phyloP scores from a whole-genome alignment of 2,113 vertebrate genomes.

The Myxocyprinus asiaticus region DNA sequence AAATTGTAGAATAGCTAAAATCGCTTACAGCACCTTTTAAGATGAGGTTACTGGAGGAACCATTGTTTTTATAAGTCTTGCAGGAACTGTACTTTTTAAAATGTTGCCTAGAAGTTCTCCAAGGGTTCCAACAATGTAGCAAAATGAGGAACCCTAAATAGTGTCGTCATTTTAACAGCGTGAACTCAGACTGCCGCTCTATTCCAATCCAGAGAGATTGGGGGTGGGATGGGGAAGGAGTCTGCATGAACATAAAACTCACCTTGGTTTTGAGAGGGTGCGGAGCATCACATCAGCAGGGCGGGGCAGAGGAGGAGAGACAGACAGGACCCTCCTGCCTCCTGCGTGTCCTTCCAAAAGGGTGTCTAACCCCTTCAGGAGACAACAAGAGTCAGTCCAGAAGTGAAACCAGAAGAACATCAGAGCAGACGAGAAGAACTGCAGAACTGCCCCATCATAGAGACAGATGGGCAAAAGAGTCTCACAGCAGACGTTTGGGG shows the following conservation, averaged over 20 bases:
- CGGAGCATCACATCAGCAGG: slow-evolving; percentile 17
- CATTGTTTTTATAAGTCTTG: too few species aligned
- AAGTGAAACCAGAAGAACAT: neutral
- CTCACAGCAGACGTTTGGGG: neutral
- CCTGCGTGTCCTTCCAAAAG: slow-evolving; percentile 61
- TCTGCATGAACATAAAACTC: slow-evolving; percentile 58
- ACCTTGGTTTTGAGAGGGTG: slow-evolving; percentile 59
- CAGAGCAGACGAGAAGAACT: slow-evolving; percentile 57
- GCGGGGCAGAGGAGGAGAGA: slow-evolving; percentile 46
- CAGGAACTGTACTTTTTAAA: too few species aligned
- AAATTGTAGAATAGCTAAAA: too few species aligned
- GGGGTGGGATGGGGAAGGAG: slow-evolving; percentile 48
- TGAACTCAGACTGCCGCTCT: neutral
- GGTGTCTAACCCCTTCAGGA: slow-evolving; percentile 73
- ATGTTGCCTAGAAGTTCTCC: too few species aligned
- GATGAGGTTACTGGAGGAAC: too few species aligned
- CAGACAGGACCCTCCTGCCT: slow-evolving; percentile 58
- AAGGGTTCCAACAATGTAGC: too few species aligned
- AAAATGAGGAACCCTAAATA: too few species aligned
- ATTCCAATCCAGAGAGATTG: neutral
- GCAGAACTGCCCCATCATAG: slow-evolving; percentile 58
- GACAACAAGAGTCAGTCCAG: slow-evolving; percentile 75
- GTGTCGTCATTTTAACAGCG: neutral
- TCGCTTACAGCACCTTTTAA: too few species aligned
- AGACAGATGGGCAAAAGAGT: slow-evolving; percentile 44